phyloP scores from a whole-genome alignment of 2,888 invertebrate species.

The Graphium colonna region DNA sequence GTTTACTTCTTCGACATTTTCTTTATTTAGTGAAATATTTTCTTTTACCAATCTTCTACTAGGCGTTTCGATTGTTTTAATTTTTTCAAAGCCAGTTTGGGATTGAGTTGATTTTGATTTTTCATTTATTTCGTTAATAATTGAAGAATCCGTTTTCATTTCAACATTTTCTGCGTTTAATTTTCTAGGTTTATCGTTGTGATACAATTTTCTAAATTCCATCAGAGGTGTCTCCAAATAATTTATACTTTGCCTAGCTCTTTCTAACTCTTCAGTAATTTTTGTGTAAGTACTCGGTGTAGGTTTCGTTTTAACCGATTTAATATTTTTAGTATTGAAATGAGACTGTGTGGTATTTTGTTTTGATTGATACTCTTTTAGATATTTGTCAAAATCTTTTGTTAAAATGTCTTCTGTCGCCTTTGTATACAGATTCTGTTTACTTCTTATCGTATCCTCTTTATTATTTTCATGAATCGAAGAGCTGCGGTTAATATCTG shows the following conservation, averaged over 20 bases:
- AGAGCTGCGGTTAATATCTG: constrained; percentile 36
- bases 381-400: constrained; percentile 48
- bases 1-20: constrained; percentile 29
- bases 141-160: not conserved
- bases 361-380: constrained; percentile 47
- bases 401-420: constrained; percentile 27
- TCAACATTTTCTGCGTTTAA: constrained; percentile 2
- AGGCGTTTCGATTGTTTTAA: not conserved
- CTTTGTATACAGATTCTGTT: constrained; percentile 19
- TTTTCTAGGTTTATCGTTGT: constrained; percentile 30
- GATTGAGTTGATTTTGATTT: no score
- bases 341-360: constrained; percentile 34
- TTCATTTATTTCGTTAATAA: not conserved
- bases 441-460: constrained; percentile 23
- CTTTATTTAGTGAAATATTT: constrained; percentile 13
- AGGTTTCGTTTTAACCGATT: constrained; percentile 35
- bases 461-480: constrained; percentile 29
- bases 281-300: constrained; percentile 36
- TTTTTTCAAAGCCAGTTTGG: no score
- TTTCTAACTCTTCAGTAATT: constrained; percentile 22
- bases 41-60: constrained; percentile 10
- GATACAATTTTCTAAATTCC: constrained; percentile 63
- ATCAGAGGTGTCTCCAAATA: constrained; percentile 57
- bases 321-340: constrained; percentile 40
- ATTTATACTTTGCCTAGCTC: constrained; percentile 30